Conservation (phyloP, 1,140 invertebrate species). For the Leptestheria dahalacensis region DNA sequence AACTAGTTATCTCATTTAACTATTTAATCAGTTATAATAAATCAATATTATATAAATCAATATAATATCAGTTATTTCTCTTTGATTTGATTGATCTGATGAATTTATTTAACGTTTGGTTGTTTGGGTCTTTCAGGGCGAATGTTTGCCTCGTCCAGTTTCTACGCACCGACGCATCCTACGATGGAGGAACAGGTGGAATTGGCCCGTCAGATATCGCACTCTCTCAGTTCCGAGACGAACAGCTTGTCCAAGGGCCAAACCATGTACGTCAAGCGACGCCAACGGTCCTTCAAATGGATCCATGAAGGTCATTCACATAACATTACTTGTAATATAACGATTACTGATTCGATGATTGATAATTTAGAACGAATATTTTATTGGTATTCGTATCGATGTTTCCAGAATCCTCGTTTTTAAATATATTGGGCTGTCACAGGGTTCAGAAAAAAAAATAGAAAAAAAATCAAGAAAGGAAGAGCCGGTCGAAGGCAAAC, state of each 20-base stretch:
- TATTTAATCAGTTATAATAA: neutral
- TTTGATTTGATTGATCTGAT: constrained; percentile 2
- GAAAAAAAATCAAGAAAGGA: too few relatives aligned
- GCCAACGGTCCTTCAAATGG: constrained; percentile 85
- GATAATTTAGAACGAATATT: too few relatives aligned
- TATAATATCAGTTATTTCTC: constrained; percentile 9
- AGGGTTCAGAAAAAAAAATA: too few relatives aligned
- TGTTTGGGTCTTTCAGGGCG: constrained; percentile 60
- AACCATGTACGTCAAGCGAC: constrained; percentile 86
- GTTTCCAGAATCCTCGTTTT: too few relatives aligned
- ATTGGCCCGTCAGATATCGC: constrained; percentile 73
- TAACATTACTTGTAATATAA: neutral
- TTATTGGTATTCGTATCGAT: too few relatives aligned
- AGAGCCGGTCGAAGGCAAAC: too few relatives aligned
- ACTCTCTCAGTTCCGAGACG: constrained; percentile 77
- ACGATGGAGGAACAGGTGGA: constrained; percentile 91
- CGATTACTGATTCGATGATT: too few relatives aligned
- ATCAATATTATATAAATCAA: constrained; percentile 16
- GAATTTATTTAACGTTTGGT: constrained; percentile 14
- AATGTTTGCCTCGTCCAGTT: constrained; percentile 81
- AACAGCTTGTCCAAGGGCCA: constrained; percentile 84
- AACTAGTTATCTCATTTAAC: neutral
- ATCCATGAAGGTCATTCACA: constrained; percentile 46
- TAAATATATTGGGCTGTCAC: too few relatives aligned
- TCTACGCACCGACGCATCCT: constrained; percentile 79